These are phyloP conservation scores for Leucoma salicis DNA, from an alignment of 2,888 invertebrate genomes.

Conservation along the genomic window DNA sequence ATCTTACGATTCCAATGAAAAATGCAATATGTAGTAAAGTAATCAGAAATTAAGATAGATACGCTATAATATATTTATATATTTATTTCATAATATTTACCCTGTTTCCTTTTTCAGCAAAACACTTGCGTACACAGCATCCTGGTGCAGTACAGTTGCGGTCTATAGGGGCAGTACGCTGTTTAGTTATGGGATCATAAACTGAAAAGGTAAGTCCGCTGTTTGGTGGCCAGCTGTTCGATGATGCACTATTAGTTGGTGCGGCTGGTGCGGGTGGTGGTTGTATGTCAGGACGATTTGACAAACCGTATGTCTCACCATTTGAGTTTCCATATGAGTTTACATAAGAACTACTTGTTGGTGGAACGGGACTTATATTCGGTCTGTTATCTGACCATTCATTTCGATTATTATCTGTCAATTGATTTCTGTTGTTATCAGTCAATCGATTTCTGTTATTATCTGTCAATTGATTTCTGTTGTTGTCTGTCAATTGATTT, in stretches of 20 bases:
- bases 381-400: neutral
- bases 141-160: constrained; percentile 85
- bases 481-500: constrained; percentile 12
- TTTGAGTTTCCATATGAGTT: constrained; percentile 22
- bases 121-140: constrained; percentile 92
- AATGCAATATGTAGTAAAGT: too few species aligned
- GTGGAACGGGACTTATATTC: constrained; percentile 9
- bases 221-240: constrained; percentile 12
- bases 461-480: constrained; percentile 4
- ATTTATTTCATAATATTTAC: constrained; percentile 79
- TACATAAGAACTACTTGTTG: constrained; percentile 16
- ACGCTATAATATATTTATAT: too few species aligned
- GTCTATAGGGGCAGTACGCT: constrained; percentile 60
- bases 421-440: neutral
- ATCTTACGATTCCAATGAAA: too few species aligned
- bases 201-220: constrained; percentile 54
- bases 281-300: constrained; percentile 27
- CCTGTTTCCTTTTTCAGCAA: constrained; percentile 92
- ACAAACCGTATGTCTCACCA: constrained; percentile 35
- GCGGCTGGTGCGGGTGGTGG: constrained; percentile 14
- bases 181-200: constrained; percentile 65
- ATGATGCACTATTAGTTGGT: neutral
- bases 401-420: neutral
- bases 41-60: too few species aligned
- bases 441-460: neutral